Evolutionary conservation across 1,140 invertebrate genomes (phyloP), one percentile per base, ranked within the genome.

Genomic region (Ceratosolen fusciceps): DNA sequence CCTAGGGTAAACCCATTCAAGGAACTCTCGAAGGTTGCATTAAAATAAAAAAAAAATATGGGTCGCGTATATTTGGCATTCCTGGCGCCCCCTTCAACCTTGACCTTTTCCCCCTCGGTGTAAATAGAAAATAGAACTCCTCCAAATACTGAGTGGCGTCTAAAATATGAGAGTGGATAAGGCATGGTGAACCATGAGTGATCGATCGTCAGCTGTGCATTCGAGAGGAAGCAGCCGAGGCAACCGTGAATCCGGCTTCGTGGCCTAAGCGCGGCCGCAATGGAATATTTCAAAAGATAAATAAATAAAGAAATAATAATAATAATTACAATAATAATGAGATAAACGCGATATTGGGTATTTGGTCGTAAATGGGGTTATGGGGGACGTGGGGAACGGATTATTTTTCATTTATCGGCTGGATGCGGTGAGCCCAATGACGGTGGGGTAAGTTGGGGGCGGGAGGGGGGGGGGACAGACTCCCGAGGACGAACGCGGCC

Each of bases 201-300:
- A 19, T 7, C 10, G 37, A 31, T 37, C 19, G 52, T 79, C 77
- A 79, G 68, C 70, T 79, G 77, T 73, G 29, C 68, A 79, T 75
- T 70, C 16, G 7, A 75, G 47, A 37, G 10, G 29, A 54, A 47
- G 12, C 73, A 75, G 73, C 79, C 75, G 79, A 34, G 7, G 16
- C 65, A 65, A 47, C 79, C 71, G n/a, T n/a, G n/a, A n/a, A n/a
- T n/a, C n/a, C n/a, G n/a, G n/a, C n/a, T n/a, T n/a, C n/a, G n/a
- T n/a, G n/a, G n/a, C n/a, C n/a, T n/a, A n/a, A n/a, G n/a, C n/a
- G n/a, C n/a, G n/a, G n/a, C n/a, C n/a, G n/a, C n/a, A n/a, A n/a
- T n/a, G n/a, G n/a, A n/a, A n/a, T n/a, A n/a, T n/a, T n/a, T n/a
- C n/a, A n/a, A n/a, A n/a, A n/a, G n/a, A n/a, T n/a, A n/a, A n/a